Conservation (phyloP, 2,797 vertebrate genomes). For the Chlorospingus semifuscus region DNA sequence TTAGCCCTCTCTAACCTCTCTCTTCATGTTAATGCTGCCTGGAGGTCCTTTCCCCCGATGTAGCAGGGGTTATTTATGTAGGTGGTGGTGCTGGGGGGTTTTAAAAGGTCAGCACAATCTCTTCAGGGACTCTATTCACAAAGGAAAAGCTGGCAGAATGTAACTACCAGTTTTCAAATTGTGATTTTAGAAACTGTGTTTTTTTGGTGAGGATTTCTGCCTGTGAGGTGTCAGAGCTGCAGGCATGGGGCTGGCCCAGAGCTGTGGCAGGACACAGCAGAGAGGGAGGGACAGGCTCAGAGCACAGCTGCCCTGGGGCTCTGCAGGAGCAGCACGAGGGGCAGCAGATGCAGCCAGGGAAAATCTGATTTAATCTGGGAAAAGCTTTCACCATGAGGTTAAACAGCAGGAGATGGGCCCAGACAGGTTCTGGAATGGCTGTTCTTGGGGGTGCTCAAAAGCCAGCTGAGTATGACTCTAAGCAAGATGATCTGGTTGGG, state of each 20-base stretch:
- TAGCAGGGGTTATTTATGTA: slow-evolving; percentile 79
- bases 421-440: fast-evolving
- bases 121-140: slow-evolving; percentile 41
- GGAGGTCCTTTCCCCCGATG: slow-evolving; percentile 51
- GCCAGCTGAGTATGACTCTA: not conserved
- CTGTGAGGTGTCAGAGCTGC: not conserved
- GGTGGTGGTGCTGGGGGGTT: slow-evolving; percentile 74
- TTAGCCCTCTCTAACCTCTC: slow-evolving; percentile 71
- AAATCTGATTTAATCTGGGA: not conserved
- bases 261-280: not conserved
- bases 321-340: not conserved
- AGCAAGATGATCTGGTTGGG: not conserved
- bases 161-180: not conserved
- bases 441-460: not conserved
- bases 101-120: slow-evolving; percentile 78
- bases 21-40: slow-evolving; percentile 62
- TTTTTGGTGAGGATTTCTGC: not conserved
- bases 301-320: not conserved
- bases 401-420: not conserved
- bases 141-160: not conserved
- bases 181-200: not conserved
- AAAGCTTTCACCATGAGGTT: not conserved
- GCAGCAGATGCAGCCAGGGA: not conserved
- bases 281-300: no score
- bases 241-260: not conserved